Percentiles rank a stretch among this genome's conserved stretches.
Conservation (phyloP, 2,797 vertebrate genomes). For the Varecia variegata region DNA sequence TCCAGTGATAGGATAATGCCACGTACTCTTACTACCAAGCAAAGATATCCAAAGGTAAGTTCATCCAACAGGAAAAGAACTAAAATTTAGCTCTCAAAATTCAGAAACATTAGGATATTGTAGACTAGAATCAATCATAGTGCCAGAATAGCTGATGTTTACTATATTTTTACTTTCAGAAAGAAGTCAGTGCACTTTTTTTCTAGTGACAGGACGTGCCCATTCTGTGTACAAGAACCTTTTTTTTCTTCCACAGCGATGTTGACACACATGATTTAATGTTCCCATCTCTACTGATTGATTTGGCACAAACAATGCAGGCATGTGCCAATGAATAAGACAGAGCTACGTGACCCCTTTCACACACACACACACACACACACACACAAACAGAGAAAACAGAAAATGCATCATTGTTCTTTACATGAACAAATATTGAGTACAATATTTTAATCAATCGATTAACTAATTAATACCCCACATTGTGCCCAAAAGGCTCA, state of each 20-base stretch:
- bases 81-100: neutral
- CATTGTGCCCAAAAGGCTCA: neutral
- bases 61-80: neutral
- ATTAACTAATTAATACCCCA: neutral
- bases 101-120: neutral
- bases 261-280: slow-evolving; percentile 56
- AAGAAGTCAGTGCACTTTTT: slow-evolving; percentile 14
- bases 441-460: neutral
- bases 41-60: neutral
- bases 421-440: neutral
- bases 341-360: neutral
- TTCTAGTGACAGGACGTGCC: neutral
- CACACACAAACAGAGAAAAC: neutral
- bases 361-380: neutral
- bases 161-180: slow-evolving; percentile 3
- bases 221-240: neutral
- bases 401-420: neutral
- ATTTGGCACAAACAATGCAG: slow-evolving; percentile 46
- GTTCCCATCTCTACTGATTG: slow-evolving; percentile 37
- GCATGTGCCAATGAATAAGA: neutral
- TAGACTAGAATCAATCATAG: neutral
- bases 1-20: neutral
- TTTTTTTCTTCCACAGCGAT: neutral
- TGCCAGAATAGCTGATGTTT: neutral
- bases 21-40: neutral